These are phyloP conservation scores for Nasonia longicornis DNA, from an alignment of 1,140 invertebrate genomes.

Conservation along the genomic window DNA sequence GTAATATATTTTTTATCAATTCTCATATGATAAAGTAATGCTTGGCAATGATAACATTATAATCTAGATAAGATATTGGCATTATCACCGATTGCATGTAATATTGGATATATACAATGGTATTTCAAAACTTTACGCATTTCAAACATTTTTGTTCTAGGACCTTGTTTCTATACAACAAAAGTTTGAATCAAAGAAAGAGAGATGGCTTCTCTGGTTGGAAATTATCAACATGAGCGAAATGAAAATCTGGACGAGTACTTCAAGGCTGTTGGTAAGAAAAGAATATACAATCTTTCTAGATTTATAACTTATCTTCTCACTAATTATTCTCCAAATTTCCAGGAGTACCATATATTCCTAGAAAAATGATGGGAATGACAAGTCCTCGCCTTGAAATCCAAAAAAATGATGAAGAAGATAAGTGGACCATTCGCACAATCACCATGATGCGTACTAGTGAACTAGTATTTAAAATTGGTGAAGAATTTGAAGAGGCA, in stretches of 20 bases:
- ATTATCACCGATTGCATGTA: not conserved
- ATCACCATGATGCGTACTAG: conserved; percentile 65
- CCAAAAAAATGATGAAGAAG: conserved; percentile 65
- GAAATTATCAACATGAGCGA: conserved; percentile 74
- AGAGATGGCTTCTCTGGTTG: conserved; percentile 68
- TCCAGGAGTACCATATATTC: conserved; percentile 70
- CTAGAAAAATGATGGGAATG: conserved; percentile 74
- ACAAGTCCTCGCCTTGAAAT: conserved; percentile 73
- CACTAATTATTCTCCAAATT: conserved; percentile 14
- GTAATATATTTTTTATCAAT: not conserved
- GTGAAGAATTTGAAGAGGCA: conserved; percentile 61
- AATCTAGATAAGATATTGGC: not conserved
- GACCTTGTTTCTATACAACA: not conserved
- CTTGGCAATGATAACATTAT: not conserved
- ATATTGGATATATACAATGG: not conserved
- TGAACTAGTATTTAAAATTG: conserved; percentile 57
- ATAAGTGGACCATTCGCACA: conserved; percentile 72
- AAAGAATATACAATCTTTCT: not conserved
- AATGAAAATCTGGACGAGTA: conserved; percentile 77
- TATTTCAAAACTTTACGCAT: not conserved
- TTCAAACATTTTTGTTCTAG: not conserved
- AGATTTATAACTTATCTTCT: conserved; percentile 7
- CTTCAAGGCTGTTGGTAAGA: conserved; percentile 73
- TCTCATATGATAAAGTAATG: not conserved
- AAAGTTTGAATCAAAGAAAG: not conserved